Conservation (phyloP, 2,888 invertebrate species). For the Dryobota labecula region DNA sequence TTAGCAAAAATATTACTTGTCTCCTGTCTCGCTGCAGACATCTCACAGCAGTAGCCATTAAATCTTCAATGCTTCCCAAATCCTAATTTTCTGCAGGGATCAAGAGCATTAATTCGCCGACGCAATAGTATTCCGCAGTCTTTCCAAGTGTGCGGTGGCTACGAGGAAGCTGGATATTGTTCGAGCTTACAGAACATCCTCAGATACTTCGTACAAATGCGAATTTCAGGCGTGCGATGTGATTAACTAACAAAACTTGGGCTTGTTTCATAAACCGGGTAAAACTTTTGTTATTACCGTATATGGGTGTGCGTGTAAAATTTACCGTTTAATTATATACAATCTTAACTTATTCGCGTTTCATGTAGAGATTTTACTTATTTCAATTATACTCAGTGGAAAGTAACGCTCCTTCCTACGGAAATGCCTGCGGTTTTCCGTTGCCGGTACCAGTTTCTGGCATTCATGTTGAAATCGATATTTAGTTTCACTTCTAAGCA, state of each 20-base stretch:
- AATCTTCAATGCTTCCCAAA: slow-evolving; percentile 1
- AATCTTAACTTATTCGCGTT: slow-evolving; percentile 72
- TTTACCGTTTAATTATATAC: slow-evolving; percentile 80
- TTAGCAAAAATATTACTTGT: slow-evolving; percentile 8
- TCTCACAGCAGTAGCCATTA: not conserved
- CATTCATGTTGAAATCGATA: slow-evolving; percentile 54
- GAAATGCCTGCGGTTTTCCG: slow-evolving; percentile 61
- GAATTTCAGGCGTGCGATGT: slow-evolving; percentile 66
- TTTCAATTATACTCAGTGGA: slow-evolving; percentile 61
- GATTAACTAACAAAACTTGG: slow-evolving; percentile 82
- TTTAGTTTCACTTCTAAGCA: slow-evolving; percentile 51
- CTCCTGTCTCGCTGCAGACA: not conserved
- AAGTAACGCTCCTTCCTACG: slow-evolving; percentile 61
- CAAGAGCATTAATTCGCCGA: slow-evolving; percentile 15
- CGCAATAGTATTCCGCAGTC: slow-evolving; percentile 21
- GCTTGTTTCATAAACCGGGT: slow-evolving; percentile 75
- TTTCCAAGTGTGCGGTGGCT: slow-evolving; percentile 29
- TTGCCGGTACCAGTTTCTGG: slow-evolving; percentile 45
- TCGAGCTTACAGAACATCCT: slow-evolving; percentile 36
- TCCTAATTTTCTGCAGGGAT: slow-evolving; percentile 12
- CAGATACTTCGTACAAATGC: slow-evolving; percentile 51
- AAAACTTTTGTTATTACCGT: slow-evolving; percentile 82
- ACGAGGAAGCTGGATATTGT: slow-evolving; percentile 36
- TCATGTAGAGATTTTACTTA: slow-evolving; percentile 65
- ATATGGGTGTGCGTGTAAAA: slow-evolving; percentile 76